Base-by-base conservation (phyloP, 1,140 invertebrate genomes). In the Doryteuthis pealeii region DNA sequence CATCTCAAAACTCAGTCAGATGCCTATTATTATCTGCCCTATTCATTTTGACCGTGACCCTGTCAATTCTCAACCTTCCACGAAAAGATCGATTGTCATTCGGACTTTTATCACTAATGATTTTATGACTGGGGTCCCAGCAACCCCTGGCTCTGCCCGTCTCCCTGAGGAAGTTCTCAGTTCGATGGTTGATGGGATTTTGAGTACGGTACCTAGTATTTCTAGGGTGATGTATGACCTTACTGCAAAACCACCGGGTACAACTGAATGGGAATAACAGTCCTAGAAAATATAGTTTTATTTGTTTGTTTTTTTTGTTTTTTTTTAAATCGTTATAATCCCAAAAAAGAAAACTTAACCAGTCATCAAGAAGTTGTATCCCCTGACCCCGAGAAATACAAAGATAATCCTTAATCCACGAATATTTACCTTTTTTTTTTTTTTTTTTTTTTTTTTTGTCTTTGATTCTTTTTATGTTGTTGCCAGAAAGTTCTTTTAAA, bases 91-190 rank as follows among this genome's bases (percentile, higher is more conserved):
- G 1, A 90, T 99, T 49, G 97, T 98, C 32, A 91, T 99, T 75
- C 91, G 98, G 86, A 97, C 98, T 67, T 99, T 99, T 89, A 91
- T 96, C 83, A 97, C 97, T 35, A 92, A 93, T 79, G 98, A 99
- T 90, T 99, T 99, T 89, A 99, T 99, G 98, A 99, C 98, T 35
- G 98, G 98, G 49, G 90, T 94, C 32, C 94, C 97, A 43, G 97
- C 96, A 14, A 90, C 96, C 81, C 98, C 98, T 66, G 95, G 95
- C 67, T 62, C 54, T 69, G 91, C 92, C 74, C 88, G 92, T 77
- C 79, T 99, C 84, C 94, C 96, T 70, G 84, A 93, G 75, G 91
- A 99, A 96, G 93, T 97, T 74, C 91, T 99, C 62, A 92, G 93
- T 81, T 93, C 94, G 89, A 99, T 99, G 93, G 95, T 95, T 68